phyloP scores from a whole-genome alignment of 2,888 invertebrate species.

The Maniola hyperantus region DNA sequence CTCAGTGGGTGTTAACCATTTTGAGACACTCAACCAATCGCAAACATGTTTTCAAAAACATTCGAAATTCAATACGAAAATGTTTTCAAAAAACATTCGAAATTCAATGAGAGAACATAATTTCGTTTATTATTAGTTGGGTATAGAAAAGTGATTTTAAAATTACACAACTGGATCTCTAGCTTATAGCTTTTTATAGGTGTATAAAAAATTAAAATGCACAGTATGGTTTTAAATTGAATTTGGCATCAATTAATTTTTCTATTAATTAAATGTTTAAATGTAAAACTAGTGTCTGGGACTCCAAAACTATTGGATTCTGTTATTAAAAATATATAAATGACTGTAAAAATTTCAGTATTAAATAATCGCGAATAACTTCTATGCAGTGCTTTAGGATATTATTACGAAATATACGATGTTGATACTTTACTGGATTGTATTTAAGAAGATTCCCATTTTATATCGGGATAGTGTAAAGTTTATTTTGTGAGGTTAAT shows the following conservation, averaged over 20 bases:
- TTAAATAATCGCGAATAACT: slow-evolving; percentile 58
- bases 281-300: slow-evolving; percentile 3
- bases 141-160: no score
- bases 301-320: slow-evolving; percentile 7
- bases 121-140: no score
- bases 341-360: slow-evolving; percentile 58
- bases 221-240: slow-evolving; percentile 16
- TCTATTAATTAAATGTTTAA: not conserved
- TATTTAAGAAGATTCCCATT: slow-evolving; percentile 33
- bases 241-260: not conserved
- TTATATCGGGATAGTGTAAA: slow-evolving; percentile 30
- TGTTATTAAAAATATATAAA: slow-evolving; percentile 12
- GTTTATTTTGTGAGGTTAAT: slow-evolving; percentile 49
- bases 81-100: no score
- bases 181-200: slow-evolving; percentile 6
- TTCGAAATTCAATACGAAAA: no score
- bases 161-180: slow-evolving; percentile 1
- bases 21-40: no score
- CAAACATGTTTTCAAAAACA: no score
- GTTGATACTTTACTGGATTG: slow-evolving; percentile 34
- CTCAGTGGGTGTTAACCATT: no score
- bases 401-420: slow-evolving; percentile 41
- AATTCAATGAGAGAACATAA: no score
- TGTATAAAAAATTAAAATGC: slow-evolving; percentile 6
- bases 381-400: slow-evolving; percentile 54